phyloP scores from a whole-genome alignment of 2,888 invertebrate genomes.

The Drosophila anceps region DNA sequence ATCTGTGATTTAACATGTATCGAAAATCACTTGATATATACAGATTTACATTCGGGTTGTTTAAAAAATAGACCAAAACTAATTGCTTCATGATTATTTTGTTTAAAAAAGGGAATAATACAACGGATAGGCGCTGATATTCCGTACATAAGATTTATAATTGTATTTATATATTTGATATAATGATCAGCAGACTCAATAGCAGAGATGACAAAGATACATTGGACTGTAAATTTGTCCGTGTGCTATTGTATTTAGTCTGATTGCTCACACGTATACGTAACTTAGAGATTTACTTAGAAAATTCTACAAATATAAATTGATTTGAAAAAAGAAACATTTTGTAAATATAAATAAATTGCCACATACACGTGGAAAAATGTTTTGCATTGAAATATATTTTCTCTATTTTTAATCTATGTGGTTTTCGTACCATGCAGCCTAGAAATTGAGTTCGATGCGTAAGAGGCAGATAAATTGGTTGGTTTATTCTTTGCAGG shows the following conservation, averaged over 20 bases:
- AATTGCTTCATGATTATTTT: too few relatives aligned
- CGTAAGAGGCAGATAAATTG: neutral
- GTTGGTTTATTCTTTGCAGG: constrained; percentile 7
- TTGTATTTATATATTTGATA: too few relatives aligned
- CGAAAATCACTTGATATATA: neutral
- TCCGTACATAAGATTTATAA: too few relatives aligned
- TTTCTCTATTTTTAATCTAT: neutral
- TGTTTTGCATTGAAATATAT: neutral
- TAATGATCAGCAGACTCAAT: too few relatives aligned
- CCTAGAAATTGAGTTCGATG: neutral
- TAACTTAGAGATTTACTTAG: neutral
- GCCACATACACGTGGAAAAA: neutral
- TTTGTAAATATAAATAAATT: neutral
- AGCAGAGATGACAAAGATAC: too few relatives aligned
- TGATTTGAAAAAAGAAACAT: constrained; percentile 5
- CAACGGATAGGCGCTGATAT: too few relatives aligned
- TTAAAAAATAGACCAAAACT: neutral
- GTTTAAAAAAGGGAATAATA: too few relatives aligned
- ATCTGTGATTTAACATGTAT: neutral
- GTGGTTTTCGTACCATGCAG: neutral
- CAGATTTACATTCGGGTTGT: neutral
- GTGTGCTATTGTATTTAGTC: too few relatives aligned
- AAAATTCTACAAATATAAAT: neutral
- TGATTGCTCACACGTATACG: neutral
- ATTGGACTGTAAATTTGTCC: too few relatives aligned